phyloP scores from a whole-genome alignment of 2,797 vertebrate genomes.

The Channallabes apus region DNA sequence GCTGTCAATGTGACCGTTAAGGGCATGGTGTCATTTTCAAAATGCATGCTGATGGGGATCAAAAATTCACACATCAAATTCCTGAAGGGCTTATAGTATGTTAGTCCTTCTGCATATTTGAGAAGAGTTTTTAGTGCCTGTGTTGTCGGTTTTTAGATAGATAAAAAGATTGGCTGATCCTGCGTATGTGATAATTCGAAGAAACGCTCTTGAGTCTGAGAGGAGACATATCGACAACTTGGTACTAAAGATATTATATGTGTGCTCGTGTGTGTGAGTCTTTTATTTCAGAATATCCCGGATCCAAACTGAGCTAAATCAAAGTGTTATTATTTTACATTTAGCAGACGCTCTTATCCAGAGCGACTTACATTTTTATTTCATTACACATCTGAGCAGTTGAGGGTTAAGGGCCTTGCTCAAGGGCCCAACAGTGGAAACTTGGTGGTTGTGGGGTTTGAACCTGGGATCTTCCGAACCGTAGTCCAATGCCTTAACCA shows the following conservation, averaged over 20 bases:
- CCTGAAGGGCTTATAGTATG: neutral
- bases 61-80: neutral
- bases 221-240: neutral
- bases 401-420: too few relatives aligned
- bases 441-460: too few relatives aligned
- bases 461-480: too few relatives aligned
- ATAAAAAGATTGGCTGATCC: too few relatives aligned
- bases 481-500: too few relatives aligned
- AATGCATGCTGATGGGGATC: neutral
- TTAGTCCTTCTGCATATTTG: neutral
- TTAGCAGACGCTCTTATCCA: too few relatives aligned
- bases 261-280: neutral
- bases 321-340: neutral
- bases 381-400: too few relatives aligned
- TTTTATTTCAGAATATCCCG: neutral
- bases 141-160: neutral
- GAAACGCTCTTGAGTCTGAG: too few relatives aligned
- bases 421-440: too few relatives aligned
- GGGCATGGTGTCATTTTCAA: neutral
- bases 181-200: too few relatives aligned
- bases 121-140: neutral
- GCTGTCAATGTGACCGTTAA: conserved; percentile 3
- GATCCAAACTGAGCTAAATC: neutral
- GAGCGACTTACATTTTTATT: too few relatives aligned
- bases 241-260: neutral